Conservation (phyloP, 2,888 invertebrate species). For the Tenthredo notha region DNA sequence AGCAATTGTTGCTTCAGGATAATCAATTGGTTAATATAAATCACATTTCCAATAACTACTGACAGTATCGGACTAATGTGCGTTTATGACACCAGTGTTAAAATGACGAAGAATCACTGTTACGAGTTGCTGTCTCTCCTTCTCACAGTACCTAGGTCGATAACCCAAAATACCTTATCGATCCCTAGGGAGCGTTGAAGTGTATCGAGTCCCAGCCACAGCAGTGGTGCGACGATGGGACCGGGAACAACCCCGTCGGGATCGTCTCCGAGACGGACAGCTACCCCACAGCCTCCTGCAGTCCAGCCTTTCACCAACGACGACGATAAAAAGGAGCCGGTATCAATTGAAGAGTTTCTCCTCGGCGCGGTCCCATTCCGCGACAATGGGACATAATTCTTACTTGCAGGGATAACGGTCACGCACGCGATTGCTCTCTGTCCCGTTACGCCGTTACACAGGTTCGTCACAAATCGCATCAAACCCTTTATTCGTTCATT, state of each 20-base stretch:
- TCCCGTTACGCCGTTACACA: not conserved
- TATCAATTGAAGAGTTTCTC: constrained; percentile 48
- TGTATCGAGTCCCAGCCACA: constrained; percentile 47
- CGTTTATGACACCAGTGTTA: not conserved
- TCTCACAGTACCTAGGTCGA: constrained; percentile 33
- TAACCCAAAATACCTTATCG: constrained; percentile 52
- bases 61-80: not conserved
- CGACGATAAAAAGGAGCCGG: constrained; percentile 36
- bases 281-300: constrained; percentile 9
- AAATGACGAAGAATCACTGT: not conserved
- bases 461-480: constrained; percentile 7
- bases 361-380: constrained; percentile 20
- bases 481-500: not conserved
- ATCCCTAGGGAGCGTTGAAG: constrained; percentile 44
- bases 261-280: constrained; percentile 22
- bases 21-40: not conserved
- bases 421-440: constrained; percentile 15
- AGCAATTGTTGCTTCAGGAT: not conserved
- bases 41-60: not conserved
- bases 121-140: not conserved
- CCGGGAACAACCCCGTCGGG: constrained; percentile 33
- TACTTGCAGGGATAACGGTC: not conserved
- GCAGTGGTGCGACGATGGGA: constrained; percentile 37
- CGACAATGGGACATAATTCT: constrained; percentile 38
- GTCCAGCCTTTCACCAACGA: constrained; percentile 22